Percentiles rank a stretch among this genome's conserved stretches.
Conservation (phyloP, 2,797 vertebrate genomes). For the Hapalemur alaotrensis region DNA sequence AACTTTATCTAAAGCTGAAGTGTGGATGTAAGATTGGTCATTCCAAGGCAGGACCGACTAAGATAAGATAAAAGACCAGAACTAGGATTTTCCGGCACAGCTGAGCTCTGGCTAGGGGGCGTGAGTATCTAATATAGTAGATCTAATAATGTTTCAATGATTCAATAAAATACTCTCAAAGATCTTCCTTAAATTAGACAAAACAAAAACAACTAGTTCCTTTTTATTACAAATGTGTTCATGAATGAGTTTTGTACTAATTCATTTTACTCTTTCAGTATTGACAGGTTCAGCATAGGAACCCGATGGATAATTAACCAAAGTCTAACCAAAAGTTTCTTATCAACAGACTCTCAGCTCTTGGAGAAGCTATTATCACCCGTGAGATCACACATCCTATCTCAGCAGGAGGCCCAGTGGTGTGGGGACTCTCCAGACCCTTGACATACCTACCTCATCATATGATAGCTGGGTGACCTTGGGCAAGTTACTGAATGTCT, state of each 20-base stretch:
- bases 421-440: background rate
- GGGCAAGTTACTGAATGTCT: background rate
- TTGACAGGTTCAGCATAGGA: background rate
- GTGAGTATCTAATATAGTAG: background rate
- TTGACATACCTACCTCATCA: background rate
- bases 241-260: background rate
- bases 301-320: background rate
- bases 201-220: background rate
- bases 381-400: background rate
- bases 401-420: background rate
- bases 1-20: background rate
- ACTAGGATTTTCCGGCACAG: background rate
- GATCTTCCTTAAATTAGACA: background rate
- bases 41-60: background rate
- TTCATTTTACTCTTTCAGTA: background rate
- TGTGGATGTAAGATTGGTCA: background rate
- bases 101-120: background rate
- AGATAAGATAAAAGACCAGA: background rate
- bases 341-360: too few species aligned
- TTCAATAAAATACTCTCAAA: background rate
- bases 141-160: background rate
- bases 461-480: background rate
- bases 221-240: background rate
- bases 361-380: background rate
- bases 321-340: background rate